These are phyloP conservation scores for Thunnus maccoyii DNA, from an alignment of 2,113 vertebrate genomes.

Conservation along the genomic window DNA sequence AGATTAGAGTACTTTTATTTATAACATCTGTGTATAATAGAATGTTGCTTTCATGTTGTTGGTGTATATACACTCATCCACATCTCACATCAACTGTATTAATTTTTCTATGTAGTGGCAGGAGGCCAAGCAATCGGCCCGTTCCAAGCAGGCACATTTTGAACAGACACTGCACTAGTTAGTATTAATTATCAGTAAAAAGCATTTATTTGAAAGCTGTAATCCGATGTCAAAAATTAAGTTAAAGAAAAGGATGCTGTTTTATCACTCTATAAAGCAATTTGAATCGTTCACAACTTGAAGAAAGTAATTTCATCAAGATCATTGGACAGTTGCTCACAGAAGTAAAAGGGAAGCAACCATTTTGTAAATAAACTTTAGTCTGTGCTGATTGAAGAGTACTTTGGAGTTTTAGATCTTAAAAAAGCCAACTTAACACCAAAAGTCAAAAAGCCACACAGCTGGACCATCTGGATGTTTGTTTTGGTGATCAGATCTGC, in stretches of 20 bases:
- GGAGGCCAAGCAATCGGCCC: too few relatives aligned
- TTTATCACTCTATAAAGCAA: not conserved
- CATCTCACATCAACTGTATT: too few relatives aligned
- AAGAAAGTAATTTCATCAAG: not conserved
- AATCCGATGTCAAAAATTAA: not conserved
- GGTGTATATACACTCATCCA: too few relatives aligned
- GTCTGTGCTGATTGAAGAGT: not conserved
- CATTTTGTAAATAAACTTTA: not conserved
- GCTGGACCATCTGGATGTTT: not conserved
- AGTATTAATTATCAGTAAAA: not conserved
- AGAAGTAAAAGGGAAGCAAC: not conserved
- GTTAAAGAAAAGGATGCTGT: not conserved
- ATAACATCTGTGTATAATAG: too few relatives aligned
- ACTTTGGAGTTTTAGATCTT: not conserved
- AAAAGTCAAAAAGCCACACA: not conserved
- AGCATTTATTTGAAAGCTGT: not conserved
- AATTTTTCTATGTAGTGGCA: too few relatives aligned
- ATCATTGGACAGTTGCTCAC: too few relatives aligned
- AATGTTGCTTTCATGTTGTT: too few relatives aligned
- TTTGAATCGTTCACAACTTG: not conserved
- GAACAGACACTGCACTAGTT: not conserved
- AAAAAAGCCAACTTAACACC: not conserved
- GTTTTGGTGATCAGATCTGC: not conserved
- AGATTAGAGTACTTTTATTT: too few relatives aligned
- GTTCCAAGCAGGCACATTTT: too few relatives aligned